These are phyloP conservation scores for Liasis olivaceus DNA, from an alignment of 2,797 vertebrate species.

Conservation along the genomic window DNA sequence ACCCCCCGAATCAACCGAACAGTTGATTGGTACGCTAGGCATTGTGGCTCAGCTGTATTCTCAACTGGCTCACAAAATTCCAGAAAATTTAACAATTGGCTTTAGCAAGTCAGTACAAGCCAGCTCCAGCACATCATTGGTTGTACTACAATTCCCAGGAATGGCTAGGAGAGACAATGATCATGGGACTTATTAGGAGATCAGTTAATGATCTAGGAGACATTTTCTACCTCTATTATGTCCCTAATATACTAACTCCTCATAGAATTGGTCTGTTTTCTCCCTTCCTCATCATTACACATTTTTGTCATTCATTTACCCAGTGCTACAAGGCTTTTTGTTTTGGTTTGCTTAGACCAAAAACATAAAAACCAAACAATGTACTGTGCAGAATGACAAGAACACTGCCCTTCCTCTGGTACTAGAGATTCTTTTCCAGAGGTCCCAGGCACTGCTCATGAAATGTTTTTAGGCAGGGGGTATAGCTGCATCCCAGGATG, in stretches of 20 bases:
- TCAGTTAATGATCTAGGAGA: conserved; percentile 59
- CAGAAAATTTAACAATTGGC: neutral
- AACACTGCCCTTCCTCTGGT: neutral
- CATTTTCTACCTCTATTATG: conserved; percentile 58
- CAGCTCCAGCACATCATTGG: neutral
- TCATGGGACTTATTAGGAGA: conserved; percentile 59
- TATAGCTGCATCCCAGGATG: neutral
- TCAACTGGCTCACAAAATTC: neutral
- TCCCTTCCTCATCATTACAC: neutral
- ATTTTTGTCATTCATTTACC: neutral
- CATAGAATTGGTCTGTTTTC: conserved; percentile 8
- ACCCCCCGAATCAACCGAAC: neutral
- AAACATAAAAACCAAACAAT: neutral
- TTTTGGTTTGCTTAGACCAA: neutral
- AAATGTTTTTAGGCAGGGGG: too few species aligned
- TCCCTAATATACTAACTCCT: conserved; percentile 43
- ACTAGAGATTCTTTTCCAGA: neutral
- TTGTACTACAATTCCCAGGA: neutral
- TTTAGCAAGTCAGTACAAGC: neutral
- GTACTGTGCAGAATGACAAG: neutral
- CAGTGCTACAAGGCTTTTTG: neutral
- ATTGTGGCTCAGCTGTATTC: neutral
- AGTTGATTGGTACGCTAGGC: neutral
- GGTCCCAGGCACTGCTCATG: neutral
- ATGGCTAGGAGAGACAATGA: neutral